A percentile compares a stretch with the other conserved stretches of the same genome.
Conservation (phyloP, 2,888 invertebrate species). For the Orgyia antiqua region DNA sequence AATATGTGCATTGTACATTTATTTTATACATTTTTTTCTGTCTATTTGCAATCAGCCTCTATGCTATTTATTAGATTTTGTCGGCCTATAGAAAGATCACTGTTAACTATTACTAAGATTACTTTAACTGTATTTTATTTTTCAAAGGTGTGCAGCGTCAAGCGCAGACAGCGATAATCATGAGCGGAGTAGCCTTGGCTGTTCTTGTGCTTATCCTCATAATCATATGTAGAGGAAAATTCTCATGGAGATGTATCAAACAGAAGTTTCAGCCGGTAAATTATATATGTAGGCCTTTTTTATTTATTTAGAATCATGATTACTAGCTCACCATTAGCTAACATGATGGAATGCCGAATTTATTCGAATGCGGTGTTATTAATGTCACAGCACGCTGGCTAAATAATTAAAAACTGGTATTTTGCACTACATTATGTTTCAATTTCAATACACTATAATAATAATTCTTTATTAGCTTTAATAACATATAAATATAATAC, state of each 20-base stretch:
- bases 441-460: too few species aligned
- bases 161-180: slow-evolving; percentile 59
- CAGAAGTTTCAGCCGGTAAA: slow-evolving; percentile 67
- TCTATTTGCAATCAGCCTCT: too few species aligned
- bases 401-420: too few species aligned
- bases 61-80: too few species aligned
- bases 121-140: slow-evolving; percentile 13
- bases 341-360: too few species aligned
- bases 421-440: too few species aligned
- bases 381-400: background rate
- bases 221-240: slow-evolving; percentile 50
- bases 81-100: too few species aligned
- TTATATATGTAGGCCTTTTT: slow-evolving; percentile 6
- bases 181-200: slow-evolving; percentile 60
- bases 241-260: slow-evolving; percentile 62
- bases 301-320: slow-evolving; percentile 7
- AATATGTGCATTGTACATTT: too few species aligned
- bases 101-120: too few species aligned
- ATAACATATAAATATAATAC: too few species aligned
- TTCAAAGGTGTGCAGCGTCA: slow-evolving; percentile 58
- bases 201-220: slow-evolving; percentile 50
- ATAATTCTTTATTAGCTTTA: too few species aligned
- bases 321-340: background rate
- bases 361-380: background rate
- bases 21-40: too few species aligned